Conservation (phyloP, 2,797 vertebrate genomes). For the Falco berigora region DNA sequence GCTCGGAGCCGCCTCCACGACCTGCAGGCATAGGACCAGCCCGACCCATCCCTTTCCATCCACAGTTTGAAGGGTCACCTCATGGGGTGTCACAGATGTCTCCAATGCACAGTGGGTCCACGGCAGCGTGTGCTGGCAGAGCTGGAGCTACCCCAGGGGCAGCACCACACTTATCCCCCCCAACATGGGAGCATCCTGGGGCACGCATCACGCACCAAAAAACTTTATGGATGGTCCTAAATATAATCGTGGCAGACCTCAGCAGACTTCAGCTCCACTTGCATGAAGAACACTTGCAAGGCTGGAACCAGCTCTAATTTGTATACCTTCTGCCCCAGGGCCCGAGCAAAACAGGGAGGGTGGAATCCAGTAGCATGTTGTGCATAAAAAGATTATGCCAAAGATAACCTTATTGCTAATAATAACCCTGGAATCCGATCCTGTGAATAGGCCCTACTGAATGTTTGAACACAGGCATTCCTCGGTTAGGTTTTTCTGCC, state of each 20-base stretch:
- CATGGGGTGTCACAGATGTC: neutral
- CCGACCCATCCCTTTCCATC: neutral
- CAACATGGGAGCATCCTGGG: neutral
- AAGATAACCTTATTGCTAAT: conserved; percentile 65
- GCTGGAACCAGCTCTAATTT: conserved; percentile 14
- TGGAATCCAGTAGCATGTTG: conserved; percentile 44
- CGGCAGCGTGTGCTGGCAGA: rapidly evolving
- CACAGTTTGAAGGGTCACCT: neutral
- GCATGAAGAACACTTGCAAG: neutral
- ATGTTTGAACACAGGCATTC: conserved; percentile 51
- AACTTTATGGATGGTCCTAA: neutral
- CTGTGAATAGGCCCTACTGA: conserved; percentile 50
- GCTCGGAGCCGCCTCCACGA: neutral
- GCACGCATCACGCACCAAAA: rapidly evolving
- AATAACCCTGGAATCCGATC: conserved; percentile 58
- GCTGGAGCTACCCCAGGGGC: neutral
- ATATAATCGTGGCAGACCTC: neutral
- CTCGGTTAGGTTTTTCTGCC: conserved; percentile 48
- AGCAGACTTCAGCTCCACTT: neutral
- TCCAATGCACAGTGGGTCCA: rapidly evolving
- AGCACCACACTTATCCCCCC: neutral
- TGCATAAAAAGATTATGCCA: conserved; percentile 49
- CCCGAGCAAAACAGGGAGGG: neutral
- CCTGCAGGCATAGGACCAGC: neutral
- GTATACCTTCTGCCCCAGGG: conserved; percentile 31